Evolutionary conservation across 2,113 vertebrate genomes (phyloP).

Genomic region (Myotis lucifugus): DNA sequence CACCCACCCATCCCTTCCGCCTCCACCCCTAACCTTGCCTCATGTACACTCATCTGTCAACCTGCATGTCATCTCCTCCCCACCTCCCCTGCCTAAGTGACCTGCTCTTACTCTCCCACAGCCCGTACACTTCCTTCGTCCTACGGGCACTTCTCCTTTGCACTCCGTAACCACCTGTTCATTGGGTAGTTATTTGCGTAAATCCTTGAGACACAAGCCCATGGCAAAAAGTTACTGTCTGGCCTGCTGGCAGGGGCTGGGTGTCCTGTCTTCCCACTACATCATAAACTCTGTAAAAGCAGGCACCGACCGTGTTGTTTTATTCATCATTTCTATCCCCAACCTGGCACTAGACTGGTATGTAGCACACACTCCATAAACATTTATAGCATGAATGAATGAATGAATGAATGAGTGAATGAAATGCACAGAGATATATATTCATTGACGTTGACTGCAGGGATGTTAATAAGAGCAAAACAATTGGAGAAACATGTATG

Average conservation of each 20-base stretch:
- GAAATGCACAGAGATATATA: neutral
- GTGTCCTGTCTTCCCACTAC: neutral
- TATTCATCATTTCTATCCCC: neutral
- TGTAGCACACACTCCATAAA: neutral
- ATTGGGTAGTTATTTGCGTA: neutral
- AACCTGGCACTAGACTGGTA: neutral
- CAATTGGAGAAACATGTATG: neutral
- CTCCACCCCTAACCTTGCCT: neutral
- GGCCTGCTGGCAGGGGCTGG: neutral
- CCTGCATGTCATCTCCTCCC: neutral
- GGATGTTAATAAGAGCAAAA: conserved; percentile 46
- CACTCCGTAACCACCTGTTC: neutral
- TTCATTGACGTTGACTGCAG: neutral
- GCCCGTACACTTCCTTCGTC: neutral
- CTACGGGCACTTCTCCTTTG: neutral
- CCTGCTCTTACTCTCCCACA: neutral
- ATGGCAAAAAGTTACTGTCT: neutral
- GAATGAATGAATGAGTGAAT: neutral
- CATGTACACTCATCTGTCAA: neutral
- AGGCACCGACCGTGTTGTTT: neutral
- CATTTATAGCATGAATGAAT: neutral
- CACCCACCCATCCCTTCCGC: neutral
- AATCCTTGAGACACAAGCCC: neutral
- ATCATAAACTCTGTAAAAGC: neutral
- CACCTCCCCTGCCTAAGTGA: neutral